Percentiles rank a stretch among this genome's conserved stretches.
phyloP scores from a whole-genome alignment of 2,113 vertebrate species.

The Herpetotheres cachinnans region DNA sequence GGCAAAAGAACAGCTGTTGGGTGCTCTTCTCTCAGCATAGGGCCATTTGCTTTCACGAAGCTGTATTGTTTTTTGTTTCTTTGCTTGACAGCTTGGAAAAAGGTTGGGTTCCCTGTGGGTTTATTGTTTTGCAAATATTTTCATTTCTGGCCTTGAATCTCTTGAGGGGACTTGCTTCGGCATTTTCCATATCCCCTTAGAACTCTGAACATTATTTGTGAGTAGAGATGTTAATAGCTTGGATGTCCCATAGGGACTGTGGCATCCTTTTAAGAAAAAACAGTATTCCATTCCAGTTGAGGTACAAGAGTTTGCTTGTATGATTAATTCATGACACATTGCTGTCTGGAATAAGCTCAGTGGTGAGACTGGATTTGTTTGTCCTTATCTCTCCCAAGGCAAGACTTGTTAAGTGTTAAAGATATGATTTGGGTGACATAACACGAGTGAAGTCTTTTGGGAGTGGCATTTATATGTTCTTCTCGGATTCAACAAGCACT shows the following conservation, averaged over 20 bases:
- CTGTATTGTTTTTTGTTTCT: not conserved
- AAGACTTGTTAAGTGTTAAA: constrained; percentile 35
- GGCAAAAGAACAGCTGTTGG: not conserved
- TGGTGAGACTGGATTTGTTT: not conserved
- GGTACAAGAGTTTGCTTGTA: constrained; percentile 14
- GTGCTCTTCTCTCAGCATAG: not conserved
- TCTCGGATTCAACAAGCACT: not conserved
- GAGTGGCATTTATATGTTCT: not conserved
- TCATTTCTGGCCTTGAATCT: constrained; percentile 11
- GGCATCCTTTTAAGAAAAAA: constrained; percentile 13
- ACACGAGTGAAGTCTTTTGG: not conserved
- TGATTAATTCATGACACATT: constrained; percentile 54
- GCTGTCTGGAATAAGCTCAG: constrained; percentile 20
- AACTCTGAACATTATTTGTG: not conserved
- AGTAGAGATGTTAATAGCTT: constrained; percentile 18
- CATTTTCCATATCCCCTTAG: constrained; percentile 11
- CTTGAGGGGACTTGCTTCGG: not conserved
- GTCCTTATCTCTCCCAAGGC: constrained; percentile 2
- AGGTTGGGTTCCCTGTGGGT: not conserved
- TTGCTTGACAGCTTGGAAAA: constrained; percentile 29
- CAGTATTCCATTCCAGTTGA: constrained; percentile 13
- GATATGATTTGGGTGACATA: constrained; percentile 36
- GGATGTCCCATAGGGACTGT: not conserved
- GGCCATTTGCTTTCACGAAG: not conserved
- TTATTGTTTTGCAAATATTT: constrained; percentile 41